Evolutionary conservation across 1,140 invertebrate genomes (phyloP).

Genomic region (Drosophila ananassae): DNA sequence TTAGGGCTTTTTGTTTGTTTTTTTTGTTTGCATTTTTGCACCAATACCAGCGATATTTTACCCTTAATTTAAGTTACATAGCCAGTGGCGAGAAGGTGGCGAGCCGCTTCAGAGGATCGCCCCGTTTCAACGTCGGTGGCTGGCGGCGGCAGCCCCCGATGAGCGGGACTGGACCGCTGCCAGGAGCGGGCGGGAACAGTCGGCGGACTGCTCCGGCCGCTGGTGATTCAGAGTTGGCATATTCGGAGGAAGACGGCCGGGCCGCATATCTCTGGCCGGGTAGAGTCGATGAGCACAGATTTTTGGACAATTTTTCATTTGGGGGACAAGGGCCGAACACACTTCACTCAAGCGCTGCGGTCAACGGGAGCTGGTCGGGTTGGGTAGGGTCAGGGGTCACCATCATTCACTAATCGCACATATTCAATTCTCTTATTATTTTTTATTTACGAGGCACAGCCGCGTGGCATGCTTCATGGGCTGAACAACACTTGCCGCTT

Average conservation of each 20-base stretch:
- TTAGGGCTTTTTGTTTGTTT: slow-evolving; percentile 30
- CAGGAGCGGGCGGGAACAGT: slow-evolving; percentile 30
- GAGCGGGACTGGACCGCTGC: slow-evolving; percentile 51
- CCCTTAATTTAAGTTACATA: slow-evolving; percentile 83
- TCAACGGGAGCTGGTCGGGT: slow-evolving; percentile 49
- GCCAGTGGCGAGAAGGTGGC: slow-evolving; percentile 64
- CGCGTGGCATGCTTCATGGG: slow-evolving; percentile 50
- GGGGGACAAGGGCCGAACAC: slow-evolving; percentile 27
- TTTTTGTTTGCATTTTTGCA: slow-evolving; percentile 58
- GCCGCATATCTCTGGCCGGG: slow-evolving; percentile 48
- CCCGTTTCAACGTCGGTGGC: slow-evolving; percentile 59
- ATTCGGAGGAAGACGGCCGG: slow-evolving; percentile 31
- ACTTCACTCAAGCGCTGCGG: slow-evolving; percentile 69
- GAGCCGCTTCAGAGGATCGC: slow-evolving; percentile 50
- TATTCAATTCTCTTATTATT: slow-evolving; percentile 10
- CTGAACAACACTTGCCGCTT: slow-evolving; percentile 21
- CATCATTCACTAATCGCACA: slow-evolving; percentile 53
- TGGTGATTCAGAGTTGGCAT: slow-evolving; percentile 20
- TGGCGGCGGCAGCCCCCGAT: slow-evolving; percentile 30
- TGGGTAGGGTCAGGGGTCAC: slow-evolving; percentile 8
- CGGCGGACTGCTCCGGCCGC: slow-evolving; percentile 27
- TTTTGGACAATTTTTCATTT: slow-evolving; percentile 8
- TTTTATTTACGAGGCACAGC: slow-evolving; percentile 52
- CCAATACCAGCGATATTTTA: slow-evolving; percentile 84
- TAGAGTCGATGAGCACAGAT: slow-evolving; percentile 11